These are phyloP conservation scores for Delichon dasypus DNA, from an alignment of 2,797 vertebrate species.

Conservation along the genomic window DNA sequence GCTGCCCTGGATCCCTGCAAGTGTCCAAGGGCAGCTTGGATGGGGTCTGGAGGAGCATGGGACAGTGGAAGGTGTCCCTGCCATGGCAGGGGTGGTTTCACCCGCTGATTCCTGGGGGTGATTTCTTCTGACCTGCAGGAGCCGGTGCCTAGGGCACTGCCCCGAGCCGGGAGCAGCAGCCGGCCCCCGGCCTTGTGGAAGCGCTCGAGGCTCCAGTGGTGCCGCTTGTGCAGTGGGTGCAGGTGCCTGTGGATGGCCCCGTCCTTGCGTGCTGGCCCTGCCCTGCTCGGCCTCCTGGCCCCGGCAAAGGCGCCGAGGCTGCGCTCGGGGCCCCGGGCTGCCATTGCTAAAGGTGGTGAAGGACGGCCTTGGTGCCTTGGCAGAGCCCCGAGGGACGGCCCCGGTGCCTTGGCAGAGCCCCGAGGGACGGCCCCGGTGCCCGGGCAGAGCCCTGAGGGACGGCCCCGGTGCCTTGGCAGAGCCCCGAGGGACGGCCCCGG, in stretches of 20 bases:
- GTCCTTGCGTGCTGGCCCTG: background rate
- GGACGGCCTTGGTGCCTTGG: no score
- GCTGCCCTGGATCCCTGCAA: background rate
- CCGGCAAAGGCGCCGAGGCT: no score
- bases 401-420: no score
- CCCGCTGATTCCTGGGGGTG: background rate
- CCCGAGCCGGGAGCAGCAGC: background rate
- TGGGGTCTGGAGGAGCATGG: background rate
- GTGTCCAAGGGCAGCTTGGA: background rate
- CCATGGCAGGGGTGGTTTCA: background rate
- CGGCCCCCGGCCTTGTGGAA: background rate
- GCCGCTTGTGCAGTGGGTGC: background rate
- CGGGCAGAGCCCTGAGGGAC: no score
- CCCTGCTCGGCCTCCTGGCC: background rate
- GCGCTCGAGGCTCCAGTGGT: accelerated
- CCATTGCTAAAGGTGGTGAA: no score
- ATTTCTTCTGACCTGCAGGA: no score
- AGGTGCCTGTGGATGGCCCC: background rate
- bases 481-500: no score
- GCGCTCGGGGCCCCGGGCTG: no score
- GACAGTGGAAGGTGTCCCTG: background rate
- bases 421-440: no score
- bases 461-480: no score
- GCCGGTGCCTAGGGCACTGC: accelerated
- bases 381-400: no score